These are phyloP conservation scores for Loris lydekkerianus DNA, from an alignment of 2,797 vertebrate species.

Conservation along the genomic window DNA sequence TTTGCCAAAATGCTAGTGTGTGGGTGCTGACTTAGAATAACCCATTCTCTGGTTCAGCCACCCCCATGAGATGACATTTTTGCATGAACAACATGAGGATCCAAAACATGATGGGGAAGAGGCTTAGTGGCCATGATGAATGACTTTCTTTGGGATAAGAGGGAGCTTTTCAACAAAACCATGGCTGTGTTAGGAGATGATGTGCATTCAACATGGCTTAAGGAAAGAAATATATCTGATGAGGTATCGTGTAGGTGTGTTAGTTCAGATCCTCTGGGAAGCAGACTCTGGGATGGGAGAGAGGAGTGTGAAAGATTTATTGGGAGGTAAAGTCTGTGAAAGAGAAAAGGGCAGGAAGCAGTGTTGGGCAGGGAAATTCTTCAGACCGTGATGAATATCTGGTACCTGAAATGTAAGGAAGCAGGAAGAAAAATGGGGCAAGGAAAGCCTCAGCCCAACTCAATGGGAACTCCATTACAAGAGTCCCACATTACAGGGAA, in stretches of 20 bases:
- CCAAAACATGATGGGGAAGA: conserved; percentile 24
- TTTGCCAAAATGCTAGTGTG: neutral
- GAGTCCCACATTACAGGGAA: neutral
- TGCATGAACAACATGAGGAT: neutral
- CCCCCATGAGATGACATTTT: conserved; percentile 62
- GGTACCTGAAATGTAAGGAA: neutral
- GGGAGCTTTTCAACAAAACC: neutral
- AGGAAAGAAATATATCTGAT: conserved; percentile 20
- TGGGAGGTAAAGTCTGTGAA: neutral
- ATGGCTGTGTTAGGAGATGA: neutral
- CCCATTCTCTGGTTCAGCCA: conserved; percentile 46
- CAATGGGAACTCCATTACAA: neutral
- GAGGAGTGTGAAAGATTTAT: neutral
- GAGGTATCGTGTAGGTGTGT: neutral
- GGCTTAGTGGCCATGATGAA: conserved; percentile 31
- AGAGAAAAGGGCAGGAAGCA: neutral
- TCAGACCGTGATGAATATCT: neutral
- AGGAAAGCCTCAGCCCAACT: neutral
- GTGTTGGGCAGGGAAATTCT: neutral
- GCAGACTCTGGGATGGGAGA: neutral
- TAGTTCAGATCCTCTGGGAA: neutral
- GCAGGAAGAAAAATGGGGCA: neutral
- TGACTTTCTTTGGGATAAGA: neutral
- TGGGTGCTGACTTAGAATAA: conserved; percentile 44
- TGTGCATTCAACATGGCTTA: neutral